phyloP scores from a whole-genome alignment of 2,888 invertebrate species.

The Proisotoma minuta region DNA sequence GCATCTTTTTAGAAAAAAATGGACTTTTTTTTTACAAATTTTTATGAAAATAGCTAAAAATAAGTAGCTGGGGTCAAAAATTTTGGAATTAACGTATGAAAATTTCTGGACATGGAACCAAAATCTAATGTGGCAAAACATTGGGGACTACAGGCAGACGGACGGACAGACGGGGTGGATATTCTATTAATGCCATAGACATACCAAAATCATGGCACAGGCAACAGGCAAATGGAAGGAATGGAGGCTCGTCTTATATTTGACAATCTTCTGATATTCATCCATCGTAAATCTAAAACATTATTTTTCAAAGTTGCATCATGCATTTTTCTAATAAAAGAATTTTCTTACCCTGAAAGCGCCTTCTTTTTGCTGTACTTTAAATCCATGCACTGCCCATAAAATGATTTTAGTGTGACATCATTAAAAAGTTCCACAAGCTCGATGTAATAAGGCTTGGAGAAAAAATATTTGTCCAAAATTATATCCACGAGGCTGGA shows the following conservation, averaged over 20 bases:
- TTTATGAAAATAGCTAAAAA: too few relatives aligned
- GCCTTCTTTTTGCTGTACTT: conserved; percentile 46
- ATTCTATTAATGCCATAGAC: too few relatives aligned
- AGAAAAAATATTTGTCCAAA: conserved; percentile 51
- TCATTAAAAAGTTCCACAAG: conserved; percentile 55
- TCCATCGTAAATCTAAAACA: conserved; percentile 67
- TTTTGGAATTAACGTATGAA: too few relatives aligned
- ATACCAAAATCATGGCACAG: conserved; percentile 77
- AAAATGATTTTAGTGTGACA: conserved; percentile 52
- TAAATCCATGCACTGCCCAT: conserved; percentile 56
- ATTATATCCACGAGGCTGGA: conserved; percentile 53
- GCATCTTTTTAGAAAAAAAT: too few relatives aligned
- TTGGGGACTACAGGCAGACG: too few relatives aligned
- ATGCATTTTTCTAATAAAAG: too few relatives aligned
- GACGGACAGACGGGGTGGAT: too few relatives aligned
- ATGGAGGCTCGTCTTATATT: conserved; percentile 89
- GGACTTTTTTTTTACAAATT: too few relatives aligned
- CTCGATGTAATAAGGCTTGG: conserved; percentile 52
- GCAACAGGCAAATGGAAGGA: conserved; percentile 88
- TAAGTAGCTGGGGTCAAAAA: too few relatives aligned
- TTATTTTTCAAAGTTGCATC: too few relatives aligned
- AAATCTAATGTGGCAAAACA: too few relatives aligned
- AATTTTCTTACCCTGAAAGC: conserved; percentile 1
- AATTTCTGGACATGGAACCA: too few relatives aligned
- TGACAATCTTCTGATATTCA: conserved; percentile 77